Evolutionary conservation across 2,113 vertebrate genomes (phyloP).

Genomic region (Coryphaenoides rupestris): DNA sequence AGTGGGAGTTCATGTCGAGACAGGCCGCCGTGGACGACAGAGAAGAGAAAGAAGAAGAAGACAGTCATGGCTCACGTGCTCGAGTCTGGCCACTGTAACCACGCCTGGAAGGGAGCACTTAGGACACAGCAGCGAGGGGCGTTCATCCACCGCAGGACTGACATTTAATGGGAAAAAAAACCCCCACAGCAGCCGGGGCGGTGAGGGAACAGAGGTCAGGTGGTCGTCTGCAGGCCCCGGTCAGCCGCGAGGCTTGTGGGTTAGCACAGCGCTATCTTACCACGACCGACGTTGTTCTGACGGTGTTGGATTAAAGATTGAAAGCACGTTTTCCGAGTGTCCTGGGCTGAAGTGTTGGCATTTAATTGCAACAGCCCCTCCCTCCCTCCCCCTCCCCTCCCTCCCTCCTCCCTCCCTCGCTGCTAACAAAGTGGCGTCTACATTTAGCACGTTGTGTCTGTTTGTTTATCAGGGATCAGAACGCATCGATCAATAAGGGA

Average conservation of each 20-base stretch:
- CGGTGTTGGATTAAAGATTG: too few species aligned
- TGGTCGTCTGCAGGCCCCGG: too few species aligned
- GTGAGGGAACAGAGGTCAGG: not conserved
- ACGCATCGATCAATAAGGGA: conserved; percentile 38
- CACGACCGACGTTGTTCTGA: too few species aligned
- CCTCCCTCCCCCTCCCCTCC: conserved; percentile 7
- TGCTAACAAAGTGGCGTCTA: conserved; percentile 19
- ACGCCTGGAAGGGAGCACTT: conserved; percentile 6
- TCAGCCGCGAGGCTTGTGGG: not conserved
- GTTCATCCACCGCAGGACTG: conserved; percentile 3
- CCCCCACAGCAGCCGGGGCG: too few species aligned
- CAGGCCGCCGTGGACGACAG: too few species aligned
- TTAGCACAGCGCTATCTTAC: too few species aligned
- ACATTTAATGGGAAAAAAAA: not conserved
- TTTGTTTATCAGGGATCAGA: conserved; percentile 37
- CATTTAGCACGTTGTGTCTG: not conserved
- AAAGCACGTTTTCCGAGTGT: too few species aligned
- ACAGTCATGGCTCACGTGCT: not conserved
- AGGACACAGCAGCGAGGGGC: conserved; percentile 6
- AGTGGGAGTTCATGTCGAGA: too few species aligned
- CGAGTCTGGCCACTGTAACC: conserved; percentile 2
- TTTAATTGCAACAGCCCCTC: conserved; percentile 19
- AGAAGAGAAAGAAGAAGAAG: not conserved
- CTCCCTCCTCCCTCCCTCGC: conserved; percentile 11
- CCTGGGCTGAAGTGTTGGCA: not conserved